Evolutionary conservation across 2,888 invertebrate species (phyloP), one percentile per base, ranked within the genome.

Genomic region (Orthonychiurus folsomi): DNA sequence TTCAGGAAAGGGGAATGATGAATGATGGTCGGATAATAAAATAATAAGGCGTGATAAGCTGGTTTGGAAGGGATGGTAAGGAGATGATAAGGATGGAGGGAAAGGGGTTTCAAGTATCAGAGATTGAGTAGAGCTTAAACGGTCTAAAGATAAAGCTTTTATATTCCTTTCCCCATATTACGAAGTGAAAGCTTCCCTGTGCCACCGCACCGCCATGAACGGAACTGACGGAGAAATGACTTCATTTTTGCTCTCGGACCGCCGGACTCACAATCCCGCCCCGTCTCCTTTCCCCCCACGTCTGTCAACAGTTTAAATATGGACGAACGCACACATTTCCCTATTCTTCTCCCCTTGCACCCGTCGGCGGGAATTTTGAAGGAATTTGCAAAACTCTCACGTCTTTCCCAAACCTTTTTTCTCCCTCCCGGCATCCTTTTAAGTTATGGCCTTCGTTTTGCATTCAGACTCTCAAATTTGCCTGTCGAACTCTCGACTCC

Each of bases 381-480:
- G 15, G 48, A 59, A 48, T 60, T 62, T 69, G 66, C 61, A 71
- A 65, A 67, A 67, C 60, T 56, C 69, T 69, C 71, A 71, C 71
- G 71, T 71, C 62, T 63, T 56, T 65, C 56, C 62, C 66, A 67
- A 69, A 69, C 66, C 63, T 66, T 65, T 64, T 64, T 64, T 61
- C 26, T 61, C 62, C 63, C 62, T 69, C 63, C 62, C 59, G 59
- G 61, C 56, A 59, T 63, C 60, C 67, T 67, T 67, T 67, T 67
- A 67, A 67, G 65, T 66, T 64, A 66, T 66, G 64, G 66, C 9
- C 50, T 24, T 53, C 65, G 66, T 68, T 68, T 68, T 68, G 67
- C 67, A 68, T 68, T 61, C 37, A 63, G 63, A 64, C 61, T 65
- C 65, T 62, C 59, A 69, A 69, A 69, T 69, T 69, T 69, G 65